A percentile compares a stretch with the other conserved stretches of the same genome.
These are phyloP conservation scores for Apis mellifera DNA, from an alignment of 1,140 invertebrate genomes.

Conservation along the genomic window Amel_HAv3.1 CM009939.2:8646501-8647000, in stretches of 20 bases:
- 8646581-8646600: too few species aligned
- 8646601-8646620: conserved; percentile 49
- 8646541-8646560: conserved; percentile 65
- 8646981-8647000: background rate
- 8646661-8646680: conserved; percentile 3
- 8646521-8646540: conserved; percentile 71
- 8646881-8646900: background rate
- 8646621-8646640: conserved; percentile 67
- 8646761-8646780: background rate
- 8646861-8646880: background rate
- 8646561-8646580: conserved; percentile 28
- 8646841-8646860: background rate
- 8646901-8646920: conserved; percentile 1
- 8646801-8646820: background rate
- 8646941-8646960: background rate
- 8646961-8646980: background rate
- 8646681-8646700: conserved; percentile 53
- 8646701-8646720: conserved; percentile 70
- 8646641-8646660: conserved; percentile 57
- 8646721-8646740: conserved; percentile 64
- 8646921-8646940: background rate
- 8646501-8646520: conserved; percentile 68
- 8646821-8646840: background rate
- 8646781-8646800: background rate
- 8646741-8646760: background rate